Evolutionary conservation across 2,113 vertebrate genomes (phyloP).

Genomic region (Dunckerocampus dactyliophorus): DNA sequence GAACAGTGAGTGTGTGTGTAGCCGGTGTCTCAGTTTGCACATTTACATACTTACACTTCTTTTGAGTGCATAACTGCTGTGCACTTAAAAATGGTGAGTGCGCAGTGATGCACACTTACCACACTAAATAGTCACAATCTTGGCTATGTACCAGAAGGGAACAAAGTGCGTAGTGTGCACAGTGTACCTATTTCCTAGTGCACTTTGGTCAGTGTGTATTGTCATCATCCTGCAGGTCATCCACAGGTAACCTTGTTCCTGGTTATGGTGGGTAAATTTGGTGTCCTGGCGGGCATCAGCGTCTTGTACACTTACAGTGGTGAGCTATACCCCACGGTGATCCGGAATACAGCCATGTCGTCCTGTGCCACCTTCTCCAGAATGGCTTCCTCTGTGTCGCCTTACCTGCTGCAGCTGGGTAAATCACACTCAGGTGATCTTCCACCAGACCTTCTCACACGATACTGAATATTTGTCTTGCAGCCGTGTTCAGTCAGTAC

Average conservation of each 20-base stretch:
- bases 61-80: not conserved
- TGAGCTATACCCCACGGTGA: conserved; percentile 54
- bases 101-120: not conserved
- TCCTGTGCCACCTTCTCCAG: conserved; percentile 45
- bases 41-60: too few species aligned
- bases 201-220: not conserved
- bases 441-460: not conserved
- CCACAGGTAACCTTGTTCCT: conserved; percentile 28
- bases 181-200: too few species aligned
- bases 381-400: conserved; percentile 36
- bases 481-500: conserved; percentile 24
- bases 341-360: conserved; percentile 49
- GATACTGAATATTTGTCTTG: conserved; percentile 3
- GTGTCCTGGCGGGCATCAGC: conserved; percentile 5
- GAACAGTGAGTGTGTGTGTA: conserved; percentile 26
- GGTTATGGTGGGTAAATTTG: conserved; percentile 51
- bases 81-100: too few species aligned
- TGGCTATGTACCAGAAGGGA: too few species aligned
- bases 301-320: conserved; percentile 28
- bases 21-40: too few species aligned
- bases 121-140: too few species aligned
- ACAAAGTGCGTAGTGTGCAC: not conserved
- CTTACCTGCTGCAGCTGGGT: conserved; percentile 47
- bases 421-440: conserved; percentile 9
- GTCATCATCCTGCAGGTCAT: conserved; percentile 29